Conservation (phyloP, 1,140 invertebrate species). For the Alviniconcha marisindica region DNA sequence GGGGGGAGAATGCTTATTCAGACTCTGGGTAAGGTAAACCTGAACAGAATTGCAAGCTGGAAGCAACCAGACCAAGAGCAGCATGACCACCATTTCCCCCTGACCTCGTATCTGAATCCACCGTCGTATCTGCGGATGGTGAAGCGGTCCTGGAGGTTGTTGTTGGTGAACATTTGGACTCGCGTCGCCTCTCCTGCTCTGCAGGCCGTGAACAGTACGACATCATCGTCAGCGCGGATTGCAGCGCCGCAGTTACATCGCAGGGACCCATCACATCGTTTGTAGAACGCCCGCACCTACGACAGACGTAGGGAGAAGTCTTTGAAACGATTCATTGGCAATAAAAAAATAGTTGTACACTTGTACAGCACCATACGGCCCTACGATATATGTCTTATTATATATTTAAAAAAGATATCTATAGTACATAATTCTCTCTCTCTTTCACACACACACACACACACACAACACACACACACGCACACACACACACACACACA, state of each 20-base stretch:
- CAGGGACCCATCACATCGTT: constrained; percentile 35
- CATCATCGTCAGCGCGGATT: constrained; percentile 62
- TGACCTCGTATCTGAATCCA: constrained; percentile 57
- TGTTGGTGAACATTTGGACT: constrained; percentile 51
- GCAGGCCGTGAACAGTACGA: constrained; percentile 55
- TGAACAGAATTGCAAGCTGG: too few relatives aligned
- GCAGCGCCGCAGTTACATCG: constrained; percentile 68
- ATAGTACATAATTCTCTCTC: too few relatives aligned
- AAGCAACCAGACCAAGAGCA: too few relatives aligned
- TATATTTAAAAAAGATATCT: too few relatives aligned
- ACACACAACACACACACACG: background rate
- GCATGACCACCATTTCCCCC: background rate
- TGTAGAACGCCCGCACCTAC: constrained; percentile 46
- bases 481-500: background rate
- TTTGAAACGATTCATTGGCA: background rate
- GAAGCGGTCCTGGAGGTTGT: constrained; percentile 41
- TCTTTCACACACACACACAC: too few relatives aligned
- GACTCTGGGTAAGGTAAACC: too few relatives aligned
- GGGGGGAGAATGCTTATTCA: too few relatives aligned
- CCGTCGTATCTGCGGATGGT: constrained; percentile 49
- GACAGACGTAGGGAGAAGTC: too few relatives aligned
- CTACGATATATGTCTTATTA: too few relatives aligned
- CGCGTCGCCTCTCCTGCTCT: constrained; percentile 40
- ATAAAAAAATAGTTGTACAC: background rate
- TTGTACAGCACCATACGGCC: too few relatives aligned